phyloP scores from a whole-genome alignment of 1,140 invertebrate species.

The Calycopis cecrops region DNA sequence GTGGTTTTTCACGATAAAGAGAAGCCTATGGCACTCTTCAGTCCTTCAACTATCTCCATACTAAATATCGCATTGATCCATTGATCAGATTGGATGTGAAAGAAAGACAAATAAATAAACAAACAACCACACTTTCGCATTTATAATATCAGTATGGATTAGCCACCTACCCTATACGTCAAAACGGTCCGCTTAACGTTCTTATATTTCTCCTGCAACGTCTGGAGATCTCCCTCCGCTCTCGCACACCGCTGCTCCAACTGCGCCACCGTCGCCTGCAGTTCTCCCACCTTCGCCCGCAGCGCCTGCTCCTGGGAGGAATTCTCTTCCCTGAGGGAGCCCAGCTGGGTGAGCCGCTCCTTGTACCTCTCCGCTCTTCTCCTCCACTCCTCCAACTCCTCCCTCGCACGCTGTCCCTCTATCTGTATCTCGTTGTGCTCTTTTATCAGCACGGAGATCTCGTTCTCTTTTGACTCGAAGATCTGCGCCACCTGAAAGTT shows the following conservation, averaged over 20 bases:
- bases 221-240: conserved; percentile 50
- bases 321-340: conserved; percentile 41
- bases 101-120: too few species aligned
- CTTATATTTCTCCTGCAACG: conserved; percentile 74
- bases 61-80: too few species aligned
- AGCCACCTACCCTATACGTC: conserved; percentile 76
- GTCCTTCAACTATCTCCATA: too few species aligned
- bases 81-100: too few species aligned
- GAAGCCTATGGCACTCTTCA: too few species aligned
- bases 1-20: too few species aligned
- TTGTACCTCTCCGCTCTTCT: conserved; percentile 54
- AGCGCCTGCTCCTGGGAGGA: conserved; percentile 44
- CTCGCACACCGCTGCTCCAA: conserved; percentile 43
- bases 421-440: conserved; percentile 56
- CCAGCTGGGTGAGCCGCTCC: conserved; percentile 40
- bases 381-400: conserved; percentile 45
- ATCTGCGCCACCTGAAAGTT: conserved; percentile 53
- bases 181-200: conserved; percentile 74
- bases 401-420: conserved; percentile 51
- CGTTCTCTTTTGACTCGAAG: conserved; percentile 63
- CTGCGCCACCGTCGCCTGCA: conserved; percentile 41
- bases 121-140: too few species aligned
- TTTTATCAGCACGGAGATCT: conserved; percentile 61
- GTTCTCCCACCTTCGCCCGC: conserved; percentile 41
- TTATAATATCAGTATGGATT: too few species aligned